Percentiles rank a stretch among this genome's conserved stretches.
phyloP scores from a whole-genome alignment of 1,140 invertebrate species.

The Drosophila miranda region DNA sequence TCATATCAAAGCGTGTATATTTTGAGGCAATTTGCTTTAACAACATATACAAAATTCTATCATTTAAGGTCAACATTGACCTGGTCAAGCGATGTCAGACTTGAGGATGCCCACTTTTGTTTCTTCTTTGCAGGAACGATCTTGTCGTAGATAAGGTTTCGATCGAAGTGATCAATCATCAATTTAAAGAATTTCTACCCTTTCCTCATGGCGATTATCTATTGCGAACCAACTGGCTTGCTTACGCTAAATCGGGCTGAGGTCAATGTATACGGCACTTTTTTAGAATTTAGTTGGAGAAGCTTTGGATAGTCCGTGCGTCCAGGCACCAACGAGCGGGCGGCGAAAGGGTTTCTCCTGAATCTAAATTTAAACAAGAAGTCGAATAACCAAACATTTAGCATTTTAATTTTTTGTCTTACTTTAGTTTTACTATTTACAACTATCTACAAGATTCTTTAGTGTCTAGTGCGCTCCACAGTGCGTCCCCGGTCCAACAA shows the following conservation, averaged over 20 bases:
- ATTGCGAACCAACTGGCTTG: background rate
- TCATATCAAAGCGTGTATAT: too few species aligned
- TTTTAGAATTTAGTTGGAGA: too few species aligned
- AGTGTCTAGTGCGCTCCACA: slow-evolving; percentile 53
- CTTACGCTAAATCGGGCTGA: background rate
- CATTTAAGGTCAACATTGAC: slow-evolving; percentile 8
- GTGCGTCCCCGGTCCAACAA: slow-evolving; percentile 63
- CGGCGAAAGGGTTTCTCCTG: too few species aligned
- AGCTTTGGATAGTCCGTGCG: too few species aligned
- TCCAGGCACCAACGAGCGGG: too few species aligned
- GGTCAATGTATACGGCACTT: background rate
- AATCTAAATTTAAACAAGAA: too few species aligned
- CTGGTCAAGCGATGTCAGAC: slow-evolving; percentile 1
- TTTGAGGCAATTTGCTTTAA: too few species aligned
- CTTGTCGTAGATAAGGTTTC: slow-evolving; percentile 2
- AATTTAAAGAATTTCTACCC: background rate
- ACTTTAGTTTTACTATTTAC: background rate
- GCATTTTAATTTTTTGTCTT: background rate
- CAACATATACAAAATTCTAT: background rate
- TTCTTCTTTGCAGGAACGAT: slow-evolving; percentile 9
- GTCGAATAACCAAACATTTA: background rate
- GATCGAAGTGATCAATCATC: background rate
- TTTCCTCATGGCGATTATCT: slow-evolving; percentile 13
- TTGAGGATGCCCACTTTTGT: too few species aligned
- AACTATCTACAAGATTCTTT: background rate